Evolutionary conservation across 2,113 vertebrate genomes (phyloP).

Genomic region (Malaclemys terrapin): DNA sequence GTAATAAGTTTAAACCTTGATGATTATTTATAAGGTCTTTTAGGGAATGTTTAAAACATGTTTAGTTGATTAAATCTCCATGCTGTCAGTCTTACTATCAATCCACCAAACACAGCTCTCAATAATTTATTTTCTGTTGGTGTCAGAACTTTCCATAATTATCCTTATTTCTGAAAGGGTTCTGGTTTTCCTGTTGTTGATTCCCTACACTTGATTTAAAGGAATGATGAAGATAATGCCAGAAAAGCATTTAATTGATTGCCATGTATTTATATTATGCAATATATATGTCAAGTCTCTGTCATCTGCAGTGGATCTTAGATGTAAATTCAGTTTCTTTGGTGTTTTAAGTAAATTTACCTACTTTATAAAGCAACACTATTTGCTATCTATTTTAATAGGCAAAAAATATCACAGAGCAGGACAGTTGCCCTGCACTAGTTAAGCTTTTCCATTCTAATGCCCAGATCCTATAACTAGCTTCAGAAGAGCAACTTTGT

Average conservation of each 20-base stretch:
- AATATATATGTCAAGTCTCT: not conserved
- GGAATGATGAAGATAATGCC: slow-evolving; percentile 35
- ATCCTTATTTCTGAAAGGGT: slow-evolving; percentile 30
- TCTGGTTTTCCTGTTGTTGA: slow-evolving; percentile 33
- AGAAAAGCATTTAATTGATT: slow-evolving; percentile 34
- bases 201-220: slow-evolving; percentile 33
- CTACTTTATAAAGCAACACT: not conserved
- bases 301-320: not conserved
- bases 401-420: not conserved
- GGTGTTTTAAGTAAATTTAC: not conserved
- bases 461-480: not conserved
- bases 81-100: not conserved
- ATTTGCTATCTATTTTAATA: not conserved
- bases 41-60: not conserved
- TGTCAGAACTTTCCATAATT: slow-evolving; percentile 18
- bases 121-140: not conserved
- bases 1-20: not conserved
- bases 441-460: not conserved
- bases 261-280: not conserved
- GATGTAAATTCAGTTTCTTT: not conserved
- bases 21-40: not conserved
- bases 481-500: not conserved
- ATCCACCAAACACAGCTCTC: not conserved
- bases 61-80: not conserved
- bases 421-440: not conserved